Evolutionary conservation across 2,888 invertebrate species (phyloP).

Genomic region (Psylliodes chrysocephalus): DNA sequence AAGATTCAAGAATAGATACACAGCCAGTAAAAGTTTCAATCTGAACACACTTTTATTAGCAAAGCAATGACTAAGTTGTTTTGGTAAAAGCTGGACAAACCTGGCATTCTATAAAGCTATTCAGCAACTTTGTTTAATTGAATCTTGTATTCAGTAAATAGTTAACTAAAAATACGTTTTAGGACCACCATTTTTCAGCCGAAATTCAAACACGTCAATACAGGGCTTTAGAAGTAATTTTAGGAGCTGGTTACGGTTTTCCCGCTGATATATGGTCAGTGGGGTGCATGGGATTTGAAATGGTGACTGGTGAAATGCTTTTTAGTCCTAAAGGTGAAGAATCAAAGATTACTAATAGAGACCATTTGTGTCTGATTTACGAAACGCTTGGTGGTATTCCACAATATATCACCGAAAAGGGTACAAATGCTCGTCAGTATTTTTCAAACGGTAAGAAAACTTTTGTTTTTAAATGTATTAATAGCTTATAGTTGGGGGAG

Average conservation of each 20-base stretch:
- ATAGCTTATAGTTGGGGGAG: too few relatives aligned
- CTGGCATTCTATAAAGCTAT: too few relatives aligned
- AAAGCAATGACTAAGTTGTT: too few relatives aligned
- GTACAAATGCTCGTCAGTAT: conserved; percentile 72
- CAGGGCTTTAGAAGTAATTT: conserved; percentile 80
- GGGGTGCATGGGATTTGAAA: conserved; percentile 86
- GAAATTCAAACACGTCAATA: conserved; percentile 89
- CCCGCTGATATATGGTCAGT: conserved; percentile 89
- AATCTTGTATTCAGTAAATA: too few relatives aligned
- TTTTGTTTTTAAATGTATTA: too few relatives aligned
- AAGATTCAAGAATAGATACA: too few relatives aligned
- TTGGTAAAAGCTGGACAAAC: too few relatives aligned
- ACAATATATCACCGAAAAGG: conserved; percentile 76
- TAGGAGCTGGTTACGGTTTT: conserved; percentile 81
- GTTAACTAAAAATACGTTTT: conserved; percentile 40
- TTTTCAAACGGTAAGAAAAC: conserved; percentile 53
- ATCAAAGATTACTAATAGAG: conserved; percentile 81
- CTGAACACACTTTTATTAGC: too few relatives aligned
- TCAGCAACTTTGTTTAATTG: too few relatives aligned
- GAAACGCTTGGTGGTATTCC: conserved; percentile 85
- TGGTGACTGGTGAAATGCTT: conserved; percentile 88
- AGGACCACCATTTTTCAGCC: conserved; percentile 75
- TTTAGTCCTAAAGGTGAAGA: conserved; percentile 82
- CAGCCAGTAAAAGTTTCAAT: too few relatives aligned
- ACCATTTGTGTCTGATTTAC: conserved; percentile 86